Evolutionary conservation across 2,113 vertebrate genomes (phyloP), one percentile per base, ranked within the genome.

Genomic region (Sapayoa aenigma): DNA sequence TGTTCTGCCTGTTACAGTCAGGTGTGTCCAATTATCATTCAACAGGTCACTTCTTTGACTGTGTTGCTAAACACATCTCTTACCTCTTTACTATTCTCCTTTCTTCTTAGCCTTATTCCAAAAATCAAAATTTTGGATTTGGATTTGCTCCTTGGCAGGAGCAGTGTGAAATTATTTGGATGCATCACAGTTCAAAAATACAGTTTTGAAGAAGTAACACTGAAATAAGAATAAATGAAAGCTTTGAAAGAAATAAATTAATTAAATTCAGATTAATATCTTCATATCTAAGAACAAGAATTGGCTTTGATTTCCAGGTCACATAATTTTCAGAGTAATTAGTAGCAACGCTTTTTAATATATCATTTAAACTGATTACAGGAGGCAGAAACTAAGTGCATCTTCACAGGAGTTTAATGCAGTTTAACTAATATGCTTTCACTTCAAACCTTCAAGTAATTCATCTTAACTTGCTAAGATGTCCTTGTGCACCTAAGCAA

Each of bases 361-460:
- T 59, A 92, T 93, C 75, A 94, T 74, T 71, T 67, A 84, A 87
- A 84, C 55, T 78, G 96, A 88, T 87, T 96, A 76, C 60, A 87
- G 72, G 28, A 92, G 86, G 88, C 41, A 90, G 60, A 71, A 94
- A 95, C 62, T 89, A 68, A 89, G n/a, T 91, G 84, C 62, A 79
- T 89, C 77, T 85, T 95, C 62, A 53, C 1, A 2, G 58, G 42
- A 58, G 37, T 91, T 94, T 89, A 94, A 69, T 67, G 69, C 63
- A 53, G 63, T 92, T 96, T 90, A 94, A 86, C 79, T 94, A 94
- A 94, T 89, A 56, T 22, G 24, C 68, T 89, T 95, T 93, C 73
- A 75, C 42, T 89, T 93, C 65, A 81, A 63, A 80, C 65, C 22
- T 77, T 82, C 84, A 89, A 28, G 20, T 84, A 84, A 96, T 95